A percentile compares a stretch with the other conserved stretches of the same genome.
Evolutionary conservation across 2,888 invertebrate genomes (phyloP).

Genomic region (Hypselothyrea guttata): DNA sequence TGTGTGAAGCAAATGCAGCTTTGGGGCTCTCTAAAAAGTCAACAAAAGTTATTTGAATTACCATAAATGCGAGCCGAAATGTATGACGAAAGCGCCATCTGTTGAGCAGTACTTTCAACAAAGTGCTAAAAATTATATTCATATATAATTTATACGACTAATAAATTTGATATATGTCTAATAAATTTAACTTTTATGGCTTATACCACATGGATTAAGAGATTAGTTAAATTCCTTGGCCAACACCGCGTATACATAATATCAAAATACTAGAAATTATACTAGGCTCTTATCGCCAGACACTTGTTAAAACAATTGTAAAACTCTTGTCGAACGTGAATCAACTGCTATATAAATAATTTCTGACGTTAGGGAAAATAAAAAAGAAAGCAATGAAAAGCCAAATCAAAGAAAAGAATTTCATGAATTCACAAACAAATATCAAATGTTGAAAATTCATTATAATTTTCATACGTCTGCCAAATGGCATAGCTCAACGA

Average conservation of each 20-base stretch:
- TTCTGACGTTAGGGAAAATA: constrained; percentile 10
- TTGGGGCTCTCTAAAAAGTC: too few relatives aligned
- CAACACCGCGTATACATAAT: not conserved
- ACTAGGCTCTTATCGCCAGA: not conserved
- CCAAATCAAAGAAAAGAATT: constrained; percentile 15
- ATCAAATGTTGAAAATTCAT: constrained; percentile 15
- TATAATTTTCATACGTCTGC: constrained; percentile 1
- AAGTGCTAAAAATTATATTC: too few relatives aligned
- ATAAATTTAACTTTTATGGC: constrained; percentile 13
- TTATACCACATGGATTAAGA: not conserved
- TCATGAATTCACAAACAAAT: constrained; percentile 30
- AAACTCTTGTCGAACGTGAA: constrained; percentile 17
- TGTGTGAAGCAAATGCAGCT: not conserved
- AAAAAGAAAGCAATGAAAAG: constrained; percentile 4
- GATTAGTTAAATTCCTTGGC: not conserved
- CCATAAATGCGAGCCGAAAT: too few relatives aligned
- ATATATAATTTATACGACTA: too few relatives aligned
- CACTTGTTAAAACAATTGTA: constrained; percentile 27
- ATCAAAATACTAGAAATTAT: not conserved
- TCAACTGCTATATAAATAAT: constrained; percentile 24
- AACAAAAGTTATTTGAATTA: too few relatives aligned
- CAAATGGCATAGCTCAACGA: constrained; percentile 27
- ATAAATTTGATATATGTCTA: constrained; percentile 16
- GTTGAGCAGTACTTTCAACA: too few relatives aligned
- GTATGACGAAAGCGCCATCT: too few relatives aligned